Conservation (phyloP, 2,888 invertebrate species). For the Microplitis deprimator region DNA sequence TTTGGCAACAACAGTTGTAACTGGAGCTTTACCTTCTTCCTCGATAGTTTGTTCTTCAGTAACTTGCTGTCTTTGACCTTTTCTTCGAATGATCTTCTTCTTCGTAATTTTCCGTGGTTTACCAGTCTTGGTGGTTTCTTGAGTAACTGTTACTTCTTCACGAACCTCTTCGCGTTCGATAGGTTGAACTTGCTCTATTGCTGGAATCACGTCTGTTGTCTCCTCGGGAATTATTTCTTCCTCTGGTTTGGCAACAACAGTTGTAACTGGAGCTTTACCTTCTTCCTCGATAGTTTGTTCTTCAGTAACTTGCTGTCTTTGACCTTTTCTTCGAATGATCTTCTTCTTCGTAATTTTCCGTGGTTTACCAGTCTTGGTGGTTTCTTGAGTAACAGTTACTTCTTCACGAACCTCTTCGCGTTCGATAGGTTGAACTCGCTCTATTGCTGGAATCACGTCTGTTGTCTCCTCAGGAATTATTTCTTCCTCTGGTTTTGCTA, state of each 20-base stretch:
- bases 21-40: slow-evolving; percentile 64
- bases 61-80: slow-evolving; percentile 69
- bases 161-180: slow-evolving; percentile 58
- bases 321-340: slow-evolving; percentile 67
- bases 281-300: slow-evolving; percentile 71
- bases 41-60: slow-evolving; percentile 68
- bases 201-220: slow-evolving; percentile 33
- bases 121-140: slow-evolving; percentile 44
- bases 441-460: slow-evolving; percentile 49
- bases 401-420: slow-evolving; percentile 63
- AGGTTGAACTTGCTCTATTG: slow-evolving; percentile 28
- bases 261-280: slow-evolving; percentile 58
- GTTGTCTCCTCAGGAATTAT: slow-evolving; percentile 61
- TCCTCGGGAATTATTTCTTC: slow-evolving; percentile 48
- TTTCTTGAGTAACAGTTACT: slow-evolving; percentile 59
- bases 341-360: slow-evolving; percentile 67
- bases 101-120: slow-evolving; percentile 61
- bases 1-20: slow-evolving; percentile 63
- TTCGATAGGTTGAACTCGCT: slow-evolving; percentile 44
- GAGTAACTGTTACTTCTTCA: slow-evolving; percentile 66
- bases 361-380: slow-evolving; percentile 62
- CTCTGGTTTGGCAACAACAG: slow-evolving; percentile 58
- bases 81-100: slow-evolving; percentile 67
- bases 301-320: slow-evolving; percentile 54
- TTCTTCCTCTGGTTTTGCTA: slow-evolving; percentile 62